A percentile compares a stretch with the other conserved stretches of the same genome.
phyloP scores from a whole-genome alignment of 2,113 vertebrate genomes.

The Athene cunicularia region DNA sequence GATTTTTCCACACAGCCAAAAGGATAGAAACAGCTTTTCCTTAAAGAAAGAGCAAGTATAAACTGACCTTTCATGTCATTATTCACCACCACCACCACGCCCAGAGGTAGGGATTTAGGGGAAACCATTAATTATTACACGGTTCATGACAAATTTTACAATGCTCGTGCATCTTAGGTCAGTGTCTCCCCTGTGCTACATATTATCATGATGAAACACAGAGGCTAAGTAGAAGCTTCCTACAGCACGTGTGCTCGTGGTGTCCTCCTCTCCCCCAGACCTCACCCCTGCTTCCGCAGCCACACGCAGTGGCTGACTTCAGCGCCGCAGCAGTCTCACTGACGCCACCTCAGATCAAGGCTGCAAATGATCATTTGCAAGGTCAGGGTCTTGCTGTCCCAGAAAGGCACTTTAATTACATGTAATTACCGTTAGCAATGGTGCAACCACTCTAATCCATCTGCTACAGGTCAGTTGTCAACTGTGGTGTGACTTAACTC shows the following conservation, averaged over 20 bases:
- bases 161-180: not conserved
- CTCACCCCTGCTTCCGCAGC: not conserved
- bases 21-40: not conserved
- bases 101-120: not conserved
- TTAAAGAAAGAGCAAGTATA: not conserved
- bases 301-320: fast-evolving
- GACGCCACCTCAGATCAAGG: not conserved
- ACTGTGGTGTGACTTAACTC: not conserved
- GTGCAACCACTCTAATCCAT: not conserved
- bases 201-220: not conserved
- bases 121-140: not conserved
- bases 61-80: not conserved
- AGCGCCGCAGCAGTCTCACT: not conserved
- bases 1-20: not conserved
- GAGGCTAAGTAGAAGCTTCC: not conserved
- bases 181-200: not conserved
- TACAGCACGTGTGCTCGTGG: not conserved
- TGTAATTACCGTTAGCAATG: not conserved
- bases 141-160: not conserved
- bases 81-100: not conserved
- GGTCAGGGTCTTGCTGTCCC: not conserved
- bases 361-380: not conserved
- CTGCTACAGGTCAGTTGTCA: not conserved
- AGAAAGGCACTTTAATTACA: not conserved
- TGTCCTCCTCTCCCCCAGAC: not conserved